Evolutionary conservation across 2,113 vertebrate genomes (phyloP).

Genomic region (Cryptotis parvus): DNA sequence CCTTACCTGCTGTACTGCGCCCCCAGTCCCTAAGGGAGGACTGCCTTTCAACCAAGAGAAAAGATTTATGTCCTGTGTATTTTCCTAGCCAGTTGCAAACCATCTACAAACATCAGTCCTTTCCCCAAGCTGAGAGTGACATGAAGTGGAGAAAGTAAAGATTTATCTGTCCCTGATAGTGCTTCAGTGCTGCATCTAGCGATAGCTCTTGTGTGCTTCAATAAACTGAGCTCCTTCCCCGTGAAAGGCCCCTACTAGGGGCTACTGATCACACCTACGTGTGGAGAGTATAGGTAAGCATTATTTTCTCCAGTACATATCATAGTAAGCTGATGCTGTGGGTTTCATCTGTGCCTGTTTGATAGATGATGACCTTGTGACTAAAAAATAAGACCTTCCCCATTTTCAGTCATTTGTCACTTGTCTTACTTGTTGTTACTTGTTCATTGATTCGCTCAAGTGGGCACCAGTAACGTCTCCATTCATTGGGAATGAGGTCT

Average conservation of each 20-base stretch:
- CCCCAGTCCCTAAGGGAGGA: neutral
- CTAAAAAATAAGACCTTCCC: neutral
- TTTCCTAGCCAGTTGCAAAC: constrained; percentile 33
- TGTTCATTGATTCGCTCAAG: no score
- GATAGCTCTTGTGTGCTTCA: neutral
- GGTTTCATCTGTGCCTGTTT: neutral
- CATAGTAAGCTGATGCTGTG: neutral
- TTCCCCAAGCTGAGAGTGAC: constrained; percentile 17
- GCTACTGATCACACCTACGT: neutral
- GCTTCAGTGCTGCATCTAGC: neutral
- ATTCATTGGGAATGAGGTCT: no score
- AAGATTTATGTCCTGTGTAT: neutral
- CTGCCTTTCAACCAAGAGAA: constrained; percentile 15
- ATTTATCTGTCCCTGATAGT: neutral
- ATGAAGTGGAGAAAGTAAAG: neutral
- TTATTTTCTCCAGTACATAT: neutral
- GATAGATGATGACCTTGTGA: neutral
- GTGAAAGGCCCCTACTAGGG: neutral
- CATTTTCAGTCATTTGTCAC: neutral
- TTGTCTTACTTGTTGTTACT: no score
- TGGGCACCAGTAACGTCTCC: no score
- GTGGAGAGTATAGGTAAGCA: neutral
- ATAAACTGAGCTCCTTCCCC: neutral
- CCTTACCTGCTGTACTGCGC: no score
- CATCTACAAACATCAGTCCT: constrained; percentile 30